These are phyloP conservation scores for Albula goreensis DNA, from an alignment of 2,113 vertebrate species.

Conservation along the genomic window DNA sequence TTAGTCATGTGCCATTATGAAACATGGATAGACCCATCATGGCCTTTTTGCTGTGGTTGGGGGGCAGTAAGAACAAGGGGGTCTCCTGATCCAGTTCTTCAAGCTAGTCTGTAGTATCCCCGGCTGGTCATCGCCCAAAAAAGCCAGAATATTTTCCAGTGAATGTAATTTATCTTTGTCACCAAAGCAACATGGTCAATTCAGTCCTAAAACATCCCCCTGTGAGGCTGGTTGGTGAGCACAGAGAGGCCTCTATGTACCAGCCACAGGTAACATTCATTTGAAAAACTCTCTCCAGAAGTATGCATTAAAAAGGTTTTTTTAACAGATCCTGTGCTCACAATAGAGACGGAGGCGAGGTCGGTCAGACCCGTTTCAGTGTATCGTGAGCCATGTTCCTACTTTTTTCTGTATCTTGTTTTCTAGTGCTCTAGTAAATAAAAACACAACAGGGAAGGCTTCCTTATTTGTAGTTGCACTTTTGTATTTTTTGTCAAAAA, in stretches of 20 bases:
- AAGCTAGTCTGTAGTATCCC: conserved; percentile 51
- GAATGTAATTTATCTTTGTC: conserved; percentile 78
- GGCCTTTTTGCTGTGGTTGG: conserved; percentile 31
- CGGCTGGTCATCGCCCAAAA: conserved; percentile 50
- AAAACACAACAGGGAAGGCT: not conserved
- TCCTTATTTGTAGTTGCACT: not conserved
- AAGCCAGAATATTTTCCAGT: conserved; percentile 67
- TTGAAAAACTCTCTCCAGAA: conserved; percentile 47
- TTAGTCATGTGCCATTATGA: conserved; percentile 44
- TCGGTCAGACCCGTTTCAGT: conserved; percentile 19
- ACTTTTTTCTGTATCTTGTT: not conserved
- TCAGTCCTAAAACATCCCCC: conserved; percentile 69
- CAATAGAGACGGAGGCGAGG: conserved; percentile 46
- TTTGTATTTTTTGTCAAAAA: not conserved
- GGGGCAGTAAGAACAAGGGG: too few species aligned
- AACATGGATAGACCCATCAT: conserved; percentile 46
- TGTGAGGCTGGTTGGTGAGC: conserved; percentile 46
- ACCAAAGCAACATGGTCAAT: conserved; percentile 64
- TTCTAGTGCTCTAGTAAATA: not conserved
- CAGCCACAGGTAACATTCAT: conserved; percentile 66
- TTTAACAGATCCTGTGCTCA: conserved; percentile 60
- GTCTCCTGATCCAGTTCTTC: conserved; percentile 25
- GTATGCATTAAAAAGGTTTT: conserved; percentile 45
- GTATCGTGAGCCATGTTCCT: not conserved
- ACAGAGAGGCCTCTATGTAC: conserved; percentile 72